Evolutionary conservation across 2,888 invertebrate genomes (phyloP), one percentile per base, ranked within the genome.

Genomic region (Hetaerina titia): DNA sequence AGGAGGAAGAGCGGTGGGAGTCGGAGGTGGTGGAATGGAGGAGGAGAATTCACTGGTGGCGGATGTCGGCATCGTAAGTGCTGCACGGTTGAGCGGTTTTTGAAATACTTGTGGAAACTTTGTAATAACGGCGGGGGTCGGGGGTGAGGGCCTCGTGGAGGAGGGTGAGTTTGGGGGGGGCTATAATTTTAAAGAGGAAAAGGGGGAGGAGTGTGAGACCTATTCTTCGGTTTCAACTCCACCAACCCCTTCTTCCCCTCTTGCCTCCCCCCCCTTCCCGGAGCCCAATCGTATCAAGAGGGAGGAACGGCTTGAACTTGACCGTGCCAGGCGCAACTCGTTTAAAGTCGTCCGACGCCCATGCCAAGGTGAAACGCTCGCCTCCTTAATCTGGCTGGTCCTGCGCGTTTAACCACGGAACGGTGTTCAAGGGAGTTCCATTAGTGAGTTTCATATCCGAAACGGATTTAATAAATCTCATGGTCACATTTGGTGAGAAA

Each of bases 21-120:
- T 45, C 64, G 64, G n/a, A n/a, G 92, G 69, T 22, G 81, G n/a
- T 81, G 81, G 11, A 81, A 17, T 60, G 60, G 81, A 81, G 31
- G 31, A 81, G 31, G 81, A 81, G 81, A 81, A 22, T 81, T 22
- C 81, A 56, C 69, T 56, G 92, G 56, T 92, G 69, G 92, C 69
- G 22, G 92, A 92, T 92, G 45, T 69, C 92, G 69, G 63, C 92
- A 92, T 74, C 74, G 92, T 92, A 92, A 92, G 92, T 92, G 92
- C 64, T 92, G 69, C 64, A 74, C 92, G 63, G 92, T 92, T 92
- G 92, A 63, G 69, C 69, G 92, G 45, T 92, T 60, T 45, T 58
- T 31, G 81, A 60, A 64, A 90, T 60, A 90, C 17, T 60, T 60
- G 69, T 64, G 92, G 45, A 63, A 56, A 45, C 92, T 92, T 31